Percentiles rank a stretch among this genome's conserved stretches.
Evolutionary conservation across 2,797 vertebrate genomes (phyloP).

Genomic region (Podargus strigoides): DNA sequence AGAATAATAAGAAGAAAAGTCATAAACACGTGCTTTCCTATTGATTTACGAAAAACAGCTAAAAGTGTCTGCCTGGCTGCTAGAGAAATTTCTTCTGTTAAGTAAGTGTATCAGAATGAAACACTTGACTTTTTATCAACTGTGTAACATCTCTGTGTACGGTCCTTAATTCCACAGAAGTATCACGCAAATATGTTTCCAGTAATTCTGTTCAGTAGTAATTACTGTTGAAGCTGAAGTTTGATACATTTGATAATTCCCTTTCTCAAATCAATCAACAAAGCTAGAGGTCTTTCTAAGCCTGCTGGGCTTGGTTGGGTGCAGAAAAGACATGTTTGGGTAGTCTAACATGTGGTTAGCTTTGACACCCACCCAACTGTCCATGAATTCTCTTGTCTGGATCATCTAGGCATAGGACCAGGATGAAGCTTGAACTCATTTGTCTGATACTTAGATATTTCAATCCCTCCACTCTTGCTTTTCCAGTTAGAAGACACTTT

Average conservation of each 20-base stretch:
- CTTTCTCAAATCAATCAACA: neutral
- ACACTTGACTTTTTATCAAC: neutral
- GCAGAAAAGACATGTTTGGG: neutral
- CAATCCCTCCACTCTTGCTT: slow-evolving; percentile 14
- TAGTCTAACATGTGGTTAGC: neutral
- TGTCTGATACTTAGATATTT: slow-evolving; percentile 26
- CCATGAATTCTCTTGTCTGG: slow-evolving; percentile 10
- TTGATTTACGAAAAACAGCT: neutral
- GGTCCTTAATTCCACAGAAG: neutral
- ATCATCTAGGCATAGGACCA: slow-evolving; percentile 14
- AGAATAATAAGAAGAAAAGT: neutral
- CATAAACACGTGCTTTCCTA: neutral
- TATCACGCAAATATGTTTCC: neutral
- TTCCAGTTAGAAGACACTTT: slow-evolving; percentile 15
- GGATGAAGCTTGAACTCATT: neutral
- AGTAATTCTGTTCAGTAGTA: neutral
- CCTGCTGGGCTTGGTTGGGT: neutral
- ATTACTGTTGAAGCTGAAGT: neutral
- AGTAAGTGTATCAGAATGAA: neutral
- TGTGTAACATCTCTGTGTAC: neutral
- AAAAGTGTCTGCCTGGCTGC: neutral
- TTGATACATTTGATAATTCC: neutral
- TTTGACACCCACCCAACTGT: neutral
- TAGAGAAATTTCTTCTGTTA: neutral
- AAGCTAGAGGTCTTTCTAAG: neutral